Base-by-base conservation (phyloP, 2,797 vertebrate species). In the Fratercula arctica region DNA sequence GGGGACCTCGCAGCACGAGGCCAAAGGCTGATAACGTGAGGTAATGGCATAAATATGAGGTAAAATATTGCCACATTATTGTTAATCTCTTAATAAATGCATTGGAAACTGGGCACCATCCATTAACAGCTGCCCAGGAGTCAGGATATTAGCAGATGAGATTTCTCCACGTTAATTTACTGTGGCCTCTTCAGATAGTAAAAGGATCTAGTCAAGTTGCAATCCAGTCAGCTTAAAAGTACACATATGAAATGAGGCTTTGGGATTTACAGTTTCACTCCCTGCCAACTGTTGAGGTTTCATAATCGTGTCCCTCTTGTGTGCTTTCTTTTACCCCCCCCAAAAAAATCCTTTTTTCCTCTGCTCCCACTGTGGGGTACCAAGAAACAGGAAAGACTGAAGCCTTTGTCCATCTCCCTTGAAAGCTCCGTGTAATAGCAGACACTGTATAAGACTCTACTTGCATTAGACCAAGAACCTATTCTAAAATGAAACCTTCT, bases 91-190 rank as follows among this genome's bases (percentile, higher is more conserved):
- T 88, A 87, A 94, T 83, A 88, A 96, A 75, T 54, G 72, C 63
- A 59, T 54, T 91, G 95, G 75, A 96, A 95, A 83, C 46, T 23
- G 13, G 82, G 85, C 69, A 72, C 61, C 79, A 61, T 81, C 86
- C 87, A 56, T 84, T 89, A 87, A 89, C 75, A 87, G 94, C 81
- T 91, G 89, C 46, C 89, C 63, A 39, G 41, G 82, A 93, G 80
- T 73, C 5, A 6, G 29, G 59, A 57, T 90, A 82, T 70, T 79
- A 93, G 59, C 16, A 1, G 72, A 50, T 80, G 83, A 74, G 80
- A 76, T 90, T 92, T 73, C 85, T 89, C 92, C 79, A 8, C 15
- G 48, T 91, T 92, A 93, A 96, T 93, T 97, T 91, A 97, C 29
- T 24, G 29, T 29, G 74, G 60, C 57, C 76, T 90, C 51, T 87